These are phyloP conservation scores for Pangasius mekongensis DNA, from an alignment of 2,797 vertebrate species.

Conservation along the genomic window DNA sequence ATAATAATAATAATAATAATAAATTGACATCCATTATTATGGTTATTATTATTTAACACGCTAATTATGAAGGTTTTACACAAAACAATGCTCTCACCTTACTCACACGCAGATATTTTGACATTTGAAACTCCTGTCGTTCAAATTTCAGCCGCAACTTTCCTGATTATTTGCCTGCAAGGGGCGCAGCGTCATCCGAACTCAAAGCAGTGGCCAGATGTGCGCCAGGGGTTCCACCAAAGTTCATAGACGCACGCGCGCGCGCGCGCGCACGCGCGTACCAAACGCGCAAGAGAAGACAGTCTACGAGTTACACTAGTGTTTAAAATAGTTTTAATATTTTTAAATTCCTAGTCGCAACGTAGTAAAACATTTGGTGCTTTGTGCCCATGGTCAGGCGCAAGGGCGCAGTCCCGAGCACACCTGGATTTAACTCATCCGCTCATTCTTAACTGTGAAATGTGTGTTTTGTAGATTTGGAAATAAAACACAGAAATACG, in stretches of 20 bases:
- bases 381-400: not conserved
- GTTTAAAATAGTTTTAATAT: not conserved
- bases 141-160: constrained; percentile 50
- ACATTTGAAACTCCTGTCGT: constrained; percentile 45
- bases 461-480: not conserved
- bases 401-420: not conserved
- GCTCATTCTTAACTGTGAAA: too few species aligned
- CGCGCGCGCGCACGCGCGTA: not conserved
- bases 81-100: constrained; percentile 32
- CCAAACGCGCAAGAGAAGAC: not conserved
- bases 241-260: constrained; percentile 14
- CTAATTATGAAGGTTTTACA: not conserved
- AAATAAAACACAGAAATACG: not conserved
- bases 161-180: constrained; percentile 55
- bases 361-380: not conserved
- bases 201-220: constrained; percentile 35
- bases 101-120: constrained; percentile 29
- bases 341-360: not conserved
- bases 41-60: not conserved
- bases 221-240: constrained; percentile 45
- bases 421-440: too few species aligned
- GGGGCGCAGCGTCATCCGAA: constrained; percentile 36
- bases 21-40: not conserved
- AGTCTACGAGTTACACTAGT: not conserved
- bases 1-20: not conserved